phyloP scores from a whole-genome alignment of 2,797 vertebrate genomes.

The Coregonus suidteri region DNA sequence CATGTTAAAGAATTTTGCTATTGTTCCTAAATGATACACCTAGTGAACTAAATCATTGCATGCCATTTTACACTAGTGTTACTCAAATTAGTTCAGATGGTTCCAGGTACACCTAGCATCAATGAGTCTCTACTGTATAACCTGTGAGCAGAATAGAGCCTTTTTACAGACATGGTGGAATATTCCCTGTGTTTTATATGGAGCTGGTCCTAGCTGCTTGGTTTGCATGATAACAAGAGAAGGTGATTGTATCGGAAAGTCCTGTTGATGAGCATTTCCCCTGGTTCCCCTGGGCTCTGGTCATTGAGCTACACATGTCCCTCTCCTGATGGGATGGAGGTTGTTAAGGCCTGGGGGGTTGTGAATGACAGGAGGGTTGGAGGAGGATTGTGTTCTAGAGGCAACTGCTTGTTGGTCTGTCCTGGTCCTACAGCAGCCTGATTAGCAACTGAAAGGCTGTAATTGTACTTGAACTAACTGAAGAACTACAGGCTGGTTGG shows the following conservation, averaged over 20 bases:
- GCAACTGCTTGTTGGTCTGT: conserved; percentile 69
- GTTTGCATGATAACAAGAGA: conserved; percentile 75
- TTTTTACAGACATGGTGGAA: conserved; percentile 24
- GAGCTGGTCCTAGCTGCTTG: conserved; percentile 65
- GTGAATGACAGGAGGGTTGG: too few relatives aligned
- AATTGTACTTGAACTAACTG: conserved; percentile 78
- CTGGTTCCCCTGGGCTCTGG: conserved; percentile 50
- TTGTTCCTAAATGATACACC: too few relatives aligned
- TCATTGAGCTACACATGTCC: conserved; percentile 81
- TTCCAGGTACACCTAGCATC: neutral
- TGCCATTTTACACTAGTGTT: neutral
- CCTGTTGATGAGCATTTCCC: conserved; percentile 75
- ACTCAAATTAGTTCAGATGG: neutral
- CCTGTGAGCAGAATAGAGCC: too few relatives aligned
- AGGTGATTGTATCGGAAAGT: conserved; percentile 75
- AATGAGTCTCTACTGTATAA: too few relatives aligned
- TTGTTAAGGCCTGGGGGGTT: too few relatives aligned
- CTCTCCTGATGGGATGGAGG: conserved; percentile 70
- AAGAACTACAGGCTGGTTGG: conserved; percentile 69
- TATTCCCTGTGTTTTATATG: conserved; percentile 51
- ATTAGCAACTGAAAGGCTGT: conserved; percentile 80
- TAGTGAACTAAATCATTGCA: conserved; percentile 13
- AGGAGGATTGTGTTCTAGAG: conserved; percentile 62
- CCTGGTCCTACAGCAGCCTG: conserved; percentile 63
- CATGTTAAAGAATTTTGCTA: neutral